Percentiles rank a stretch among this genome's conserved stretches.
Conservation (phyloP, 64 coral and sea anemone species). For the Orbicella faveolata region DNA sequence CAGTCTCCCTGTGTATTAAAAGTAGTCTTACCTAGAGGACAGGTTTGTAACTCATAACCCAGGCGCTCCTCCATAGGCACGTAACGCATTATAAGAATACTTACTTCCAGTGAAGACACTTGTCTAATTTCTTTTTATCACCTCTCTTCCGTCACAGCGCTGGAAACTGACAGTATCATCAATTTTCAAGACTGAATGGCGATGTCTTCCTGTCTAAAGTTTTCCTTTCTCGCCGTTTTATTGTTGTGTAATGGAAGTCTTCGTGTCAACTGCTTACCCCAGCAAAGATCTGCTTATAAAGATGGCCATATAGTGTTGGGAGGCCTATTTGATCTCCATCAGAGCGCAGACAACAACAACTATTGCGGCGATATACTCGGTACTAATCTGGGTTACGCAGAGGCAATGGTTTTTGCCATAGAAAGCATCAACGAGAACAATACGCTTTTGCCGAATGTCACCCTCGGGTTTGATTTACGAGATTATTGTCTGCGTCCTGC, state of each 20-base stretch:
- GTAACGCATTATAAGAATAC: no score
- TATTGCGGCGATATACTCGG: neutral
- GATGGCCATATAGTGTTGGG: constrained; percentile 13
- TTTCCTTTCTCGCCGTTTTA: neutral
- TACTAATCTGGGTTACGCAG: neutral
- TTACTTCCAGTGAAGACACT: no score
- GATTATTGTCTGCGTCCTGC: constrained; percentile 54
- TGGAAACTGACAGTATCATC: neutral
- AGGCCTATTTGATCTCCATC: constrained; percentile 15
- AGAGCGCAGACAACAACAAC: neutral
- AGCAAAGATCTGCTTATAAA: neutral
- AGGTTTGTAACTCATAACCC: no score
- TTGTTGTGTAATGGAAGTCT: neutral
- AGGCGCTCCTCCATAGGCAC: no score
- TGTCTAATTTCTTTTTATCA: neutral
- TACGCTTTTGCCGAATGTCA: constrained; percentile 30
- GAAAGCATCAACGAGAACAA: constrained; percentile 42
- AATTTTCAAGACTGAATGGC: neutral
- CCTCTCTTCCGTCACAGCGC: neutral
- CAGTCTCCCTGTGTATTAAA: no score
- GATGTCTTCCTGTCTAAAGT: neutral
- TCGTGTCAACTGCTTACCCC: neutral
- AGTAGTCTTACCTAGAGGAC: no score
- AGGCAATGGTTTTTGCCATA: constrained; percentile 64
- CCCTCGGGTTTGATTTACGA: constrained; percentile 55